Evolutionary conservation across 2,113 vertebrate genomes (phyloP), one percentile per base, ranked within the genome.

Genomic region (Pungitius pungitius): DNA sequence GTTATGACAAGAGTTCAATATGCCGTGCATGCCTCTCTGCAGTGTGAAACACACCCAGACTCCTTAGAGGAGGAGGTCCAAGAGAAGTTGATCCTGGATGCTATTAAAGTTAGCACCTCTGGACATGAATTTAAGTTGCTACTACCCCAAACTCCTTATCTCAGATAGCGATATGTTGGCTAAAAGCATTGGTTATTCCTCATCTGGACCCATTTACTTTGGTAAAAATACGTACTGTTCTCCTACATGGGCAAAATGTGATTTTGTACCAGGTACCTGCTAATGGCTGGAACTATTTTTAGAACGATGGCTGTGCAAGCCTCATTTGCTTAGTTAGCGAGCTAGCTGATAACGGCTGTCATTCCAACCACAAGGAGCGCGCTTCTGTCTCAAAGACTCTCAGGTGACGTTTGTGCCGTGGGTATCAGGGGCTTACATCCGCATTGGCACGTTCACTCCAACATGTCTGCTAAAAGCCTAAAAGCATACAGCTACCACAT

Each of bases 31-130:
- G 14, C 47, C 69, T 78, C 74, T 11, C 33, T 69, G 59, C 71
- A 39, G 69, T 82, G 71, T 56, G 39, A 77, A 75, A 73, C 64
- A 43, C 76, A 52, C 65, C 61, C 51, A 54, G 61, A 49, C 35
- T 1, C 17, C 49, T 59, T 26, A 43, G 47, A 64, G 69, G 43
- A 69, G 12, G 6, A 8, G 33, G 33, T 1, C 1, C 33, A 7
- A 30, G 30, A 30, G 10, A n/a, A 20, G 61, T 12, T 20, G 26
- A 1, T 30, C 11, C 17, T 2, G 3, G 42, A 30, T 63, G n/a
- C 6, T 40, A 6, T 12, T 7, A 20, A 17, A 20, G 6, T 30
- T 30, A 45, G 26, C 26, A 8, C 18, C 61, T 45, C 42, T 63
- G 37, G 37, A 60, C 8, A 40, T 9, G 12, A 15, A 9, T n/a